Percentiles rank a stretch among this genome's conserved stretches.
phyloP scores from a whole-genome alignment of 53 echinoderm and acorn worm species.

The Arbacia lixula region DNA sequence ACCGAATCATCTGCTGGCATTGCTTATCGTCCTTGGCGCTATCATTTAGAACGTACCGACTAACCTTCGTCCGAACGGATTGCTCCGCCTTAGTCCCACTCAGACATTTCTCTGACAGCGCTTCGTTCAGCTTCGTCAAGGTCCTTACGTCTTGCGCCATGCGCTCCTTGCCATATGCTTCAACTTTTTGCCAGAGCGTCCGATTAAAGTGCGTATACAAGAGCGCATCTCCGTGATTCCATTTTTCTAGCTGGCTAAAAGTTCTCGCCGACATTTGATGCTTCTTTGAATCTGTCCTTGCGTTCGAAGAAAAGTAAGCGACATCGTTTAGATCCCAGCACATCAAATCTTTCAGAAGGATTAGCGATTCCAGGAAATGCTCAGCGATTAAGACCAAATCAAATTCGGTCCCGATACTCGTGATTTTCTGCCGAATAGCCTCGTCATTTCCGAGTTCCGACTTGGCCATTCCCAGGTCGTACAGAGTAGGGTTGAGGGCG shows the following conservation, averaged over 20 bases:
- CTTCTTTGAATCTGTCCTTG: constrained; percentile 49
- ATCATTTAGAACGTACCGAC: constrained; percentile 52
- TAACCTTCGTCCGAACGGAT: background rate
- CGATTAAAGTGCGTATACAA: constrained; percentile 75
- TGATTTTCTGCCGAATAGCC: constrained; percentile 39
- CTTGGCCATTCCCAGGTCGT: constrained; percentile 66
- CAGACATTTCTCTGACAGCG: constrained; percentile 55
- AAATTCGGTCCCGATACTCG: constrained; percentile 66
- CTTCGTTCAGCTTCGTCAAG: constrained; percentile 53
- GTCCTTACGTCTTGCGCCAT: constrained; percentile 60
- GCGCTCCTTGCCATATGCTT: constrained; percentile 58
- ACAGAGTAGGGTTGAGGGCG: constrained; percentile 77
- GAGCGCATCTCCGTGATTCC: constrained; percentile 73
- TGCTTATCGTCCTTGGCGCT: constrained; percentile 12
- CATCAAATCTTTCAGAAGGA: constrained; percentile 80
- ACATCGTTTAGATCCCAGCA: constrained; percentile 81
- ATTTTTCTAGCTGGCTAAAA: constrained; percentile 46
- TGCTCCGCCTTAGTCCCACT: constrained; percentile 33
- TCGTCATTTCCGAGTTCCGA: constrained; percentile 11
- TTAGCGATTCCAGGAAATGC: constrained; percentile 71
- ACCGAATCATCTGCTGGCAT: constrained; percentile 62
- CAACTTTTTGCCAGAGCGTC: constrained; percentile 67
- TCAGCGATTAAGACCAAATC: constrained; percentile 77
- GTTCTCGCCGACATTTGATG: constrained; percentile 29
- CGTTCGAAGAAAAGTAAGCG: constrained; percentile 69